Evolutionary conservation across 53 echinoderm and acorn worm genomes (phyloP).

Genomic region (Echinometra lucunter): DNA sequence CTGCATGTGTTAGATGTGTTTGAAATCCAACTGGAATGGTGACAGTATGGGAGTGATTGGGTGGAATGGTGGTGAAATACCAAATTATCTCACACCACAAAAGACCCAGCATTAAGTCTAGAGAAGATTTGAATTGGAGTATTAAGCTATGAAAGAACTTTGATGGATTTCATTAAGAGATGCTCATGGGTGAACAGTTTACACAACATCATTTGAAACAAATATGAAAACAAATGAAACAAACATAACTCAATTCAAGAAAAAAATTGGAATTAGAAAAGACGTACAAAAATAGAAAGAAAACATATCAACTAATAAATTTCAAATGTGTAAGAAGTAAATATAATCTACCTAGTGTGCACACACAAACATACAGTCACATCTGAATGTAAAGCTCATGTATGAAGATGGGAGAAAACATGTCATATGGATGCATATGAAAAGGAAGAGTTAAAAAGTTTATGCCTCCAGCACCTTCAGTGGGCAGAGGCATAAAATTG

Average conservation of each 20-base stretch:
- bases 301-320: slow-evolving; percentile 28
- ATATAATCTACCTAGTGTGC: not conserved
- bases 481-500: no score
- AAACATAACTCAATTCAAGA: slow-evolving; percentile 32
- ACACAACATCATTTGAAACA: slow-evolving; percentile 49
- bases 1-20: slow-evolving; percentile 65
- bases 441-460: no score
- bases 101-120: not conserved
- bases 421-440: slow-evolving; percentile 27
- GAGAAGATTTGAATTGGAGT: not conserved
- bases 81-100: not conserved
- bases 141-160: slow-evolving; percentile 34
- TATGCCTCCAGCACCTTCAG: no score
- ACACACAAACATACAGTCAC: slow-evolving; percentile 31
- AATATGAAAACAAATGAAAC: slow-evolving; percentile 40
- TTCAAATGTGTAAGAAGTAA: not conserved
- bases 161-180: not conserved
- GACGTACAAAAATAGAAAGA: not conserved
- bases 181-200: slow-evolving; percentile 59
- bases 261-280: not conserved
- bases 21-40: slow-evolving; percentile 28
- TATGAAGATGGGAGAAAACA: slow-evolving; percentile 36
- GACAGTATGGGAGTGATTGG: not conserved
- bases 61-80: not conserved
- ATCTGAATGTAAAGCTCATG: slow-evolving; percentile 4